Evolutionary conservation across 2,113 vertebrate genomes (phyloP), one percentile per base, ranked within the genome.

Genomic region (Prionailurus bengalensis): DNA sequence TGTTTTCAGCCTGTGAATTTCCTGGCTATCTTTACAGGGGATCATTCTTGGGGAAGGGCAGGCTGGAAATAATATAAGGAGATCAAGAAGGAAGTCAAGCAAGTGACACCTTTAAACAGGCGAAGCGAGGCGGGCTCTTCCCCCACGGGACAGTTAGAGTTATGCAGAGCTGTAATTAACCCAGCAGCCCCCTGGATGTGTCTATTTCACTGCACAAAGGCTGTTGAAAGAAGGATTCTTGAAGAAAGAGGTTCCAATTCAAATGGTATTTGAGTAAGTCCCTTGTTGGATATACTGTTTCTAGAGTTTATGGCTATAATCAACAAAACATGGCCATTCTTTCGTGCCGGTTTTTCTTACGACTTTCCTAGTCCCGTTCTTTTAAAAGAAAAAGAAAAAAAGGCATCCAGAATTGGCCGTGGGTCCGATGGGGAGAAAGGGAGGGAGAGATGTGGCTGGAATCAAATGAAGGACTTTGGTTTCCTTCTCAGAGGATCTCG

Each of bases 161-260:
- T 96, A 90, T 97, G 96, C 97, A 94, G 97, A 95, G 97, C 97
- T 94, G 97, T 98, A 97, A 98, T 98, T 97, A 98, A 97, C 97
- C 97, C 96, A 83, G 98, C 95, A 96, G 95, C 97, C 94, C 97
- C 79, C 92, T 97, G 97, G 96, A 95, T 90, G 68, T 97, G 97
- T 97, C 97, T 97, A 3, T 96, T 96, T 90, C 83, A 23, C 87
- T 63, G 61, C 92, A 96, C 97, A 97, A 96, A 98, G 95, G 76
- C 95, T 97, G 98, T 86, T 97, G 97, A 98, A 98, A 98, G 97
- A 97, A 96, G 94, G 97, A 89, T 98, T 97, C 97, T 97, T 97
- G 92, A 96, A 96, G 97, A 98, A 96, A 97, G 94, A 97, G 95
- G 91, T 88, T 98, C 97, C 97, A 89, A 80, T 98, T 96, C 97